These are phyloP conservation scores for Synergus umbraculus DNA, from an alignment of 2,888 invertebrate genomes.

Conservation along the genomic window DNA sequence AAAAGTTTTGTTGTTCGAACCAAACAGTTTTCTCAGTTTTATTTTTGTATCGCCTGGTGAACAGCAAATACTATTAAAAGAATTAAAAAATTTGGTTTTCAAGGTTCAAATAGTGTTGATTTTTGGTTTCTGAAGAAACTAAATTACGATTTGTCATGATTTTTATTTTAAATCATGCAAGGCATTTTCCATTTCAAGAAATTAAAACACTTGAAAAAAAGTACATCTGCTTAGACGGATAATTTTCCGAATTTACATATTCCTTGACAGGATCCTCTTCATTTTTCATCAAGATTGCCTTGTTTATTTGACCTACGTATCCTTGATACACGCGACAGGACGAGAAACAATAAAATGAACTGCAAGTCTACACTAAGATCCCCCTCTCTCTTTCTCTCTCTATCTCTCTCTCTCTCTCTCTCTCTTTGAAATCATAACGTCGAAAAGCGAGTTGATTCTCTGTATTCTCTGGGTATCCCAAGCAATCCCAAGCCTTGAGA, in stretches of 20 bases:
- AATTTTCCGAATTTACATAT: constrained; percentile 31
- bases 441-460: constrained; percentile 16
- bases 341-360: constrained; percentile 46
- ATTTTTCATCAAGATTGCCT: constrained; percentile 30
- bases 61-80: too few relatives aligned
- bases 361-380: constrained; percentile 8
- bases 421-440: constrained; percentile 15
- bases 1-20: too few relatives aligned
- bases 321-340: constrained; percentile 42
- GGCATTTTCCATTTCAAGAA: background rate
- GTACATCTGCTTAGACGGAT: background rate
- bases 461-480: constrained; percentile 16
- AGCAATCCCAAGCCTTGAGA: constrained; percentile 10
- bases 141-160: too few relatives aligned
- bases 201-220: background rate
- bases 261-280: constrained; percentile 26
- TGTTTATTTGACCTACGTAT: constrained; percentile 30
- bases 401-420: background rate
- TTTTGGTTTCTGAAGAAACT: too few relatives aligned
- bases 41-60: too few relatives aligned
- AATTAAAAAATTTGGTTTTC: too few relatives aligned
- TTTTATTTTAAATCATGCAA: too few relatives aligned
- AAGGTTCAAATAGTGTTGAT: too few relatives aligned
- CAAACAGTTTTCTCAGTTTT: too few relatives aligned
- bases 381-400: background rate